Conservation (phyloP, 2,113 vertebrate genomes). For the Corythornis cristatus region DNA sequence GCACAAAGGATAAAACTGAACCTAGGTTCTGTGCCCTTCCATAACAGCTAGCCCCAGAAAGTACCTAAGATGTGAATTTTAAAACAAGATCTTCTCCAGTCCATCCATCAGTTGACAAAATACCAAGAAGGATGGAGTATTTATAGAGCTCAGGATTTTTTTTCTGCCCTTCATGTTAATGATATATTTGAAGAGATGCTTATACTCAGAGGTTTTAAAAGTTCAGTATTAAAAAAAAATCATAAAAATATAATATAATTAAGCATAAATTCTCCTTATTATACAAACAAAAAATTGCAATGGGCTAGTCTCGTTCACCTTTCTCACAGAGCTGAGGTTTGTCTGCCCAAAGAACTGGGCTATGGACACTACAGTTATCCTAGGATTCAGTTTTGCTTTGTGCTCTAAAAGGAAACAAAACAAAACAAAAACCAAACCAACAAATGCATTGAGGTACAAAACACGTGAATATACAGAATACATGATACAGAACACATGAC, state of each 20-base stretch:
- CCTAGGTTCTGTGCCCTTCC: neutral
- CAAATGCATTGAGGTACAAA: slow-evolving; percentile 49
- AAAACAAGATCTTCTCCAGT: neutral
- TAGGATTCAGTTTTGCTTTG: slow-evolving; percentile 71
- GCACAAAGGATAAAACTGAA: slow-evolving; percentile 72
- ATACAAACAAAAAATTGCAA: neutral
- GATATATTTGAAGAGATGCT: neutral
- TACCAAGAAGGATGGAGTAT: neutral
- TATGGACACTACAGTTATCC: neutral
- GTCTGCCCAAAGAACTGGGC: neutral
- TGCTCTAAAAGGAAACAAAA: neutral
- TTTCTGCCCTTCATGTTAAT: neutral
- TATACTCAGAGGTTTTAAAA: neutral
- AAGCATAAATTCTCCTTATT: neutral
- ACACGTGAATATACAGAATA: neutral
- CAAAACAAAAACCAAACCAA: neutral
- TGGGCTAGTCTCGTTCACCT: neutral
- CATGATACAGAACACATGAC: slow-evolving; percentile 46
- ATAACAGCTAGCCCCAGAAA: neutral
- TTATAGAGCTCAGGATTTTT: neutral
- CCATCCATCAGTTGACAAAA: neutral
- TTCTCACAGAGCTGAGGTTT: neutral
- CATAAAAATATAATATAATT: neutral
- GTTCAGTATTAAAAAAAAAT: neutral
- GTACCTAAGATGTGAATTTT: neutral